phyloP scores from a whole-genome alignment of 1,140 invertebrate genomes.

The Fopius arisanus region DNA sequence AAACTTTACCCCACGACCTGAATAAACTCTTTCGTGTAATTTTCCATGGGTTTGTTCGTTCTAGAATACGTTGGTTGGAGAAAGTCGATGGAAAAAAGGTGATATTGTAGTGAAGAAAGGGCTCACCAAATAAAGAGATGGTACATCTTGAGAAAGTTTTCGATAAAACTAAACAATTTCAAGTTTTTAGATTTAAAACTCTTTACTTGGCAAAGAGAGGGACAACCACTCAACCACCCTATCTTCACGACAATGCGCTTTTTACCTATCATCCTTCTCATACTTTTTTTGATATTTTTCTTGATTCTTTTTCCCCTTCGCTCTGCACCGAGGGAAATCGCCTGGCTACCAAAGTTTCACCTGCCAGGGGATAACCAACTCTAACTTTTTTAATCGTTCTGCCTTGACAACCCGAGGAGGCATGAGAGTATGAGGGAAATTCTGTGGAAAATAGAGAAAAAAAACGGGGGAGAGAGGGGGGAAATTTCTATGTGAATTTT shows the following conservation, averaged over 20 bases:
- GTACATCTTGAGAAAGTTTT: conserved; percentile 4
- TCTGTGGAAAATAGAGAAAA: too few species aligned
- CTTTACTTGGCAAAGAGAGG: background rate
- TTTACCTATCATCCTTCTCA: background rate
- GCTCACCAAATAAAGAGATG: background rate
- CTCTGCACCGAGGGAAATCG: background rate
- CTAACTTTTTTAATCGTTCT: background rate
- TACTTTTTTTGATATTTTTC: background rate
- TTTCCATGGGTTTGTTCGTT: background rate
- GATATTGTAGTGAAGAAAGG: background rate
- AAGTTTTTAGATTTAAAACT: background rate
- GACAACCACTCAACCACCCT: background rate
- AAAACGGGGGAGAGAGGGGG: too few species aligned
- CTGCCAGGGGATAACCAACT: background rate
- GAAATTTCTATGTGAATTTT: too few species aligned
- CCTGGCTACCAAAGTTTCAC: background rate
- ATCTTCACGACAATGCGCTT: background rate
- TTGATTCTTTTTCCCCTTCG: background rate
- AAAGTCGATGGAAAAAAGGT: background rate
- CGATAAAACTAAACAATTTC: conserved; percentile 11
- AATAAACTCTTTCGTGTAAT: conserved; percentile 14
- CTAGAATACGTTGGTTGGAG: background rate
- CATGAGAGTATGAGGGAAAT: background rate
- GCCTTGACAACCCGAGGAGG: background rate
- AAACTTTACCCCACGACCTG: background rate